These are phyloP conservation scores for Cerastis leucographa DNA, from an alignment of 2,888 invertebrate genomes.

Conservation along the genomic window DNA sequence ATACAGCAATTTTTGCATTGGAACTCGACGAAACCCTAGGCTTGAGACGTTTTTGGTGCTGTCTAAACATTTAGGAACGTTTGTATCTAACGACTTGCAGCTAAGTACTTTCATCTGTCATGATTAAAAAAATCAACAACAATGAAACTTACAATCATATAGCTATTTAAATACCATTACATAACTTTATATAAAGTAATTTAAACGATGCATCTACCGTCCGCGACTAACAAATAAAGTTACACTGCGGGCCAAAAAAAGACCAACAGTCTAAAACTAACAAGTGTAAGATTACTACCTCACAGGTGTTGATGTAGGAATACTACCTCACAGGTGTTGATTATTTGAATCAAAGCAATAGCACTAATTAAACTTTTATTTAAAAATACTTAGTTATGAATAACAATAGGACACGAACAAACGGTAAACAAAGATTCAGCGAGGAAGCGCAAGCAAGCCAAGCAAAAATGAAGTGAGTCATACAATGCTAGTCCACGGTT, in stretches of 20 bases:
- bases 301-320: too few relatives aligned
- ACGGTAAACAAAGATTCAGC: too few relatives aligned
- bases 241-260: conserved; percentile 56
- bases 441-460: too few relatives aligned
- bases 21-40: neutral
- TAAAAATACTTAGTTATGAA: too few relatives aligned
- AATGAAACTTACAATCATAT: conserved; percentile 19
- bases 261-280: conserved; percentile 30
- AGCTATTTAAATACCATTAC: conserved; percentile 41
- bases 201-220: conserved; percentile 44
- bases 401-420: too few relatives aligned
- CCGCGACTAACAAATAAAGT: conserved; percentile 41
- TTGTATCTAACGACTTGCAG: conserved; percentile 3
- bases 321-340: too few relatives aligned
- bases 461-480: too few relatives aligned
- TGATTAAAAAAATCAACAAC: conserved; percentile 8
- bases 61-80: neutral
- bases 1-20: neutral
- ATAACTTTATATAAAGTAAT: conserved; percentile 53
- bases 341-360: too few relatives aligned
- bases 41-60: neutral
- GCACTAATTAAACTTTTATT: too few relatives aligned
- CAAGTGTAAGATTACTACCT: too few relatives aligned
- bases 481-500: too few relatives aligned
- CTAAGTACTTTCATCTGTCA: conserved; percentile 6